phyloP scores from a whole-genome alignment of 2,797 vertebrate species.

The Coracias cyanogaster region DNA sequence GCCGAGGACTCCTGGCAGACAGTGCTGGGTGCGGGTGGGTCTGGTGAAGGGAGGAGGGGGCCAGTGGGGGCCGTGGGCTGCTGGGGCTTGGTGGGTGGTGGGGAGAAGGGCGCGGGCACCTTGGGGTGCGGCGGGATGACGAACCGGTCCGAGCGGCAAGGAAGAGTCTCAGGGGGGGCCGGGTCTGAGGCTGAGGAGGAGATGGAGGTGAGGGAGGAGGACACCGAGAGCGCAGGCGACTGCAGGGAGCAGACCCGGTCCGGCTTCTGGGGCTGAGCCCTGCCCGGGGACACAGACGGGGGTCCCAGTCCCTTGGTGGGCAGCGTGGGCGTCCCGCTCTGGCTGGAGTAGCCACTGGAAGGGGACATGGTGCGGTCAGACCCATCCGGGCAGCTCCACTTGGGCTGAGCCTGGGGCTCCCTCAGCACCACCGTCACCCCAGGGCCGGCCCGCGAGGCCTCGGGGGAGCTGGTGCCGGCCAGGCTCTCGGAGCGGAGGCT shows the following conservation, averaged over 20 bases:
- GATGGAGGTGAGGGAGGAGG: constrained; percentile 89
- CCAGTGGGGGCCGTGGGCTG: neutral
- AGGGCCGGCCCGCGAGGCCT: constrained; percentile 12
- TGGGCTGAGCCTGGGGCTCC: constrained; percentile 50
- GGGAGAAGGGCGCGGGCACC: constrained; percentile 88
- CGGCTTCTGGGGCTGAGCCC: constrained; percentile 86
- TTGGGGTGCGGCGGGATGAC: constrained; percentile 92
- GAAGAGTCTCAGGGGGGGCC: constrained; percentile 68
- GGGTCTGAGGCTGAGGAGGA: constrained; percentile 87
- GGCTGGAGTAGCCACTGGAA: constrained; percentile 97
- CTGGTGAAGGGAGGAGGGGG: constrained; percentile 27
- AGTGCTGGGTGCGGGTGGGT: neutral
- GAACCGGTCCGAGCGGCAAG: constrained; percentile 73
- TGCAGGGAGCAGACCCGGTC: constrained; percentile 85
- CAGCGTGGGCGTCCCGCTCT: constrained; percentile 94
- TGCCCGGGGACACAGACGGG: constrained; percentile 82
- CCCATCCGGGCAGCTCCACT: constrained; percentile 68
- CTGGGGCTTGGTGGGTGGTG: constrained; percentile 88
- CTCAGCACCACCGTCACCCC: neutral
- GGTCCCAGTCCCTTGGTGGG: constrained; percentile 84
- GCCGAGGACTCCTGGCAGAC: neutral
- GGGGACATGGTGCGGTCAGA: constrained; percentile 94
- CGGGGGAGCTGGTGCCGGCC: constrained; percentile 36
- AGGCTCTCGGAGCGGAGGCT: constrained; percentile 53
- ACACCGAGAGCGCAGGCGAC: constrained; percentile 85